phyloP scores from a whole-genome alignment of 1,140 invertebrate genomes.

The Zaprionus tsacasi region DNA sequence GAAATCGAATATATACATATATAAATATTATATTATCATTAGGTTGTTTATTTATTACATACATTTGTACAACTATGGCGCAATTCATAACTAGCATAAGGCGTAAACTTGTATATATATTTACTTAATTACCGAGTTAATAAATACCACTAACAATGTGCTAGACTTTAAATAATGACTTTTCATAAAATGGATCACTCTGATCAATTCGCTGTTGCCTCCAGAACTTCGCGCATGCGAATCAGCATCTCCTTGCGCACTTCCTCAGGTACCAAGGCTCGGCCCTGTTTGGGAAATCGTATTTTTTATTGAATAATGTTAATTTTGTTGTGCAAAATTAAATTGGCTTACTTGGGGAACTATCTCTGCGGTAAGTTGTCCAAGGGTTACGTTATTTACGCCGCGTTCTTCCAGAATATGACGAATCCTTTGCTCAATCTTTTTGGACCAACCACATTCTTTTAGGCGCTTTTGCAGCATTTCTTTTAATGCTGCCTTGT shows the following conservation, averaged over 20 bases:
- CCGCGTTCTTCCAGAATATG: constrained; percentile 91
- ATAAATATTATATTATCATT: constrained; percentile 36
- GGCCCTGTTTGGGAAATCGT: constrained; percentile 85
- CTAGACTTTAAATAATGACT: constrained; percentile 47
- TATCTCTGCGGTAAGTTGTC: constrained; percentile 91
- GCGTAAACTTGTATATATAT: constrained; percentile 47
- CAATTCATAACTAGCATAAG: constrained; percentile 60
- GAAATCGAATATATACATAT: constrained; percentile 45
- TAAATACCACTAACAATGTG: constrained; percentile 58
- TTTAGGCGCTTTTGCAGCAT: constrained; percentile 90
- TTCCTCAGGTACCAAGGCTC: constrained; percentile 93
- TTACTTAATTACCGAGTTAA: constrained; percentile 59
- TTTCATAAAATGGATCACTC: not conserved
- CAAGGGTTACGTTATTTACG: constrained; percentile 90
- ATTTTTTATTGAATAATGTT: not conserved
- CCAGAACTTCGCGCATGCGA: constrained; percentile 51
- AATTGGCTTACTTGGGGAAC: constrained; percentile 85
- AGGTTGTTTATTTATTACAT: constrained; percentile 80
- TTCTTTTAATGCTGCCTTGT: constrained; percentile 87
- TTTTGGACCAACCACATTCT: constrained; percentile 95
- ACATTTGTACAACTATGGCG: constrained; percentile 53
- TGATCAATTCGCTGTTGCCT: not conserved
- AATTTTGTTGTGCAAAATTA: not conserved
- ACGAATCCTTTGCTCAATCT: constrained; percentile 92
- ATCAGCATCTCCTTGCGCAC: constrained; percentile 95